phyloP scores from a whole-genome alignment of 2,888 invertebrate species.

The Lasioglossum figueresi region DNA sequence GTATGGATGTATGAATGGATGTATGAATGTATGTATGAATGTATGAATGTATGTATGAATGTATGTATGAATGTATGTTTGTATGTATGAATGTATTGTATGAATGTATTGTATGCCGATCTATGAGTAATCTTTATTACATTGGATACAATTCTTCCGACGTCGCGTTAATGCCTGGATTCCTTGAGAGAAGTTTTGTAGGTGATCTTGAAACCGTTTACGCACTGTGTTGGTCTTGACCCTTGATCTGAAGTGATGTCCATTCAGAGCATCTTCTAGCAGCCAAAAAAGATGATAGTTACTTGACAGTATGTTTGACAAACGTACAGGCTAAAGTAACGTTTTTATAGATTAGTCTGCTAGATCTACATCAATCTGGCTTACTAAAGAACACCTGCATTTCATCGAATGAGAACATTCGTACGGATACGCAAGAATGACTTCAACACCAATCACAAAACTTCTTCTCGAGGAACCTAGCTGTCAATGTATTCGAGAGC shows the following conservation, averaged over 20 bases:
- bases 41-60: neutral
- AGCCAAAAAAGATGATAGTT: conserved; percentile 58
- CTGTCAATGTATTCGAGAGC: conserved; percentile 6
- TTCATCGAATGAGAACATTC: conserved; percentile 35
- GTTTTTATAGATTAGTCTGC: conserved; percentile 39
- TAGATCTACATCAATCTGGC: conserved; percentile 38
- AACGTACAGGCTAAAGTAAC: conserved; percentile 42
- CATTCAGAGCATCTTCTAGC: conserved; percentile 53
- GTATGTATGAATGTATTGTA: neutral
- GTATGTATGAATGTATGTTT: neutral
- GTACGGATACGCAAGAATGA: conserved; percentile 52
- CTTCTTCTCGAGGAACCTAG: conserved; percentile 45
- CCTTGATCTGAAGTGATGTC: conserved; percentile 54
- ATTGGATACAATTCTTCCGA: conserved; percentile 57
- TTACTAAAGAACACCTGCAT: conserved; percentile 31
- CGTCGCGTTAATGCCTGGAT: conserved; percentile 54
- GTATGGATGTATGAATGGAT: neutral
- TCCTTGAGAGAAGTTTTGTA: conserved; percentile 58
- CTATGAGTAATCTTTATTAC: conserved; percentile 51
- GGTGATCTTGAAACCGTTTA: conserved; percentile 58
- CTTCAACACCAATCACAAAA: conserved; percentile 60
- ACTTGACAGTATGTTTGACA: conserved; percentile 40
- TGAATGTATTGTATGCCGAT: conserved; percentile 30
- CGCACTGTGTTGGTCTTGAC: conserved; percentile 55
- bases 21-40: neutral